Base-by-base conservation (phyloP, 2,797 vertebrate genomes). In the Tokudaia tokunoshimensis region DNA sequence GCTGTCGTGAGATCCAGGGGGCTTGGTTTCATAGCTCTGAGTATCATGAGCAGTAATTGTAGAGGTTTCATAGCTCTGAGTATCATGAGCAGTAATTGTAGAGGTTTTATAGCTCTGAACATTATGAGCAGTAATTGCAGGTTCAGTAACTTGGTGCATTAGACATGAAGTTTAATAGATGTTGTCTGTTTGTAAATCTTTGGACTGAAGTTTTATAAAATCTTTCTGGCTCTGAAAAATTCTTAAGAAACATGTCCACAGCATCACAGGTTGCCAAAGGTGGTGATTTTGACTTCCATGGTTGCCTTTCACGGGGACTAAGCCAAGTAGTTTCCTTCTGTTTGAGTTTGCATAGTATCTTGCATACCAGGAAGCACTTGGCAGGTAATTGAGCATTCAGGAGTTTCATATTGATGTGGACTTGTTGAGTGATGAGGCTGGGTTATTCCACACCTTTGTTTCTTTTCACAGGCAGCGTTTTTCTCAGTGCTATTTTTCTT, bases 401-500 rank as follows among this genome's bases (percentile, higher is more conserved):
- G 20, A 86, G 31, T 57, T 95, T 96, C 19, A 1, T 92, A 41
- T 92, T 95, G 93, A 4, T 26, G 76, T 59, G 74, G 72, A 44
- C 44, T 88, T 26, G 74, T 85, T 78, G 6, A 67, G 20, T 91
- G 86, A 57, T 80, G 24, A 94, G 81, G 61, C 83, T 89, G 78
- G 59, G 74, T 96, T 88, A 84, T 94, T 87, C 52, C 91, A 91
- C 92, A 79, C n/a, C 19, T 94, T 88, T 97, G 8, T 92, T 97
- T 97, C 96, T 96, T 96, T 92, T 98, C 98, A 70, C 98, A 99
- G 99, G 99, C 97, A 99, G 99, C 97, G 98, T 99, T 89, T 98
- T 99, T 97, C 98, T 99, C 96, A 99, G 99, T 97, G 99, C 99
- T 94, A 98, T 99, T 84, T 99, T 99, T 97, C 98, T 99, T 97